A percentile compares a stretch with the other conserved stretches of the same genome.
Conservation (phyloP, 2,797 vertebrate species). For the Typhlichthys subterraneus region DNA sequence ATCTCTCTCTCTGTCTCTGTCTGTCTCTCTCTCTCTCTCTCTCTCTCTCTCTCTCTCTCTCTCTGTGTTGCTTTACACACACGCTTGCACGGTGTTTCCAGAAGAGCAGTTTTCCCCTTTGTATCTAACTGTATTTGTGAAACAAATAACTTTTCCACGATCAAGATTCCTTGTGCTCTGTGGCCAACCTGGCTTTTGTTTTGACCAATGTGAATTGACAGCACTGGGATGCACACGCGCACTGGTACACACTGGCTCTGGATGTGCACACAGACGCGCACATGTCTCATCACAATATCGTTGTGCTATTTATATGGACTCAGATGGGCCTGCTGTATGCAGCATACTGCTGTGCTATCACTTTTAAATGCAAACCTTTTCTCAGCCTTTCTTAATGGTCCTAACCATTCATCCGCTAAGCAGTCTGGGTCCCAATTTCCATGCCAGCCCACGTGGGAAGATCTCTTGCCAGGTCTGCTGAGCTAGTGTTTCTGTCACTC, state of each 20-base stretch:
- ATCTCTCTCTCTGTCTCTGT: background rate
- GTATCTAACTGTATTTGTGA: conserved; percentile 39
- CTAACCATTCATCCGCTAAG: conserved; percentile 10
- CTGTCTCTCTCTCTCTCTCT: background rate
- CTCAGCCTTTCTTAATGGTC: background rate
- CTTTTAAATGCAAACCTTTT: background rate
- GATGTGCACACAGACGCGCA: background rate
- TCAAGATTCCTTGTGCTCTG: conserved; percentile 40
- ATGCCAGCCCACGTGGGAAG: background rate
- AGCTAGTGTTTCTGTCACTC: conserved; percentile 9
- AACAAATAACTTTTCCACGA: conserved; percentile 54
- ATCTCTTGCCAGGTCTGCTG: conserved; percentile 1
- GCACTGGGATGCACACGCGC: conserved; percentile 1
- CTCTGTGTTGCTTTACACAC: conserved; percentile 19
- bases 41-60: conserved; percentile 14
- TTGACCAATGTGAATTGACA: conserved; percentile 40
- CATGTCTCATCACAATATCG: background rate
- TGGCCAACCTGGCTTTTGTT: conserved; percentile 39
- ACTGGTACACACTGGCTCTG: conserved; percentile 1
- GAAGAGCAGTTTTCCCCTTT: conserved; percentile 39
- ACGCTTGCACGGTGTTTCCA: conserved; percentile 40
- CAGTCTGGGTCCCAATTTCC: conserved; percentile 6
- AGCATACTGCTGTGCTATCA: background rate
- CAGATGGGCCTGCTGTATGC: background rate
- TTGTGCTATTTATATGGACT: conserved; percentile 21